Evolutionary conservation across 1,140 invertebrate genomes (phyloP).

Genomic region (Drosophila rufa): DNA sequence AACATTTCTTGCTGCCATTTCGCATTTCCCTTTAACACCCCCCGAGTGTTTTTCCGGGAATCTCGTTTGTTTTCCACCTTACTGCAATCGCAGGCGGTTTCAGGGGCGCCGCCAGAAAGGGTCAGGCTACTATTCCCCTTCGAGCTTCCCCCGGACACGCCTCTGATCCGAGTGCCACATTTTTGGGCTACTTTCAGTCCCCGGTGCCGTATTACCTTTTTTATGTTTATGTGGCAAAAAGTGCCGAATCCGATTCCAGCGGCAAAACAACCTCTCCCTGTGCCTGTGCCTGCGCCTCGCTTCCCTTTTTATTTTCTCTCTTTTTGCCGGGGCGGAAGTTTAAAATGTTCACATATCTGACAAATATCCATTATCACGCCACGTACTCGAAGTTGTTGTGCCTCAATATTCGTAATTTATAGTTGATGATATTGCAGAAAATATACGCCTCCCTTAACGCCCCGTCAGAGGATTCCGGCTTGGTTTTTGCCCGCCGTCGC

Average conservation of each 20-base stretch:
- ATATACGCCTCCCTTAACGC: constrained; percentile 31
- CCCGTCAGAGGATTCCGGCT: constrained; percentile 20
- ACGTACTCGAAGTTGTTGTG: constrained; percentile 70
- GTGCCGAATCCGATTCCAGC: constrained; percentile 54
- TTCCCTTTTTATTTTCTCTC: constrained; percentile 8
- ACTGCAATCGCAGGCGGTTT: constrained; percentile 52
- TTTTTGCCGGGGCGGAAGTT: constrained; percentile 55
- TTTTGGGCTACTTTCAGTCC: constrained; percentile 51
- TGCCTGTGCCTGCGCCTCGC: background rate
- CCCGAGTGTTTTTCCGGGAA: constrained; percentile 7
- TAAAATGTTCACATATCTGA: constrained; percentile 83
- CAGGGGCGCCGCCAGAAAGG: constrained; percentile 19
- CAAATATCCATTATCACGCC: constrained; percentile 84
- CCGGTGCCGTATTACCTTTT: constrained; percentile 79
- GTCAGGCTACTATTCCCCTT: constrained; percentile 29
- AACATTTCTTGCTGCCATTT: constrained; percentile 55
- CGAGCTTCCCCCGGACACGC: constrained; percentile 16
- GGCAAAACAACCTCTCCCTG: constrained; percentile 33
- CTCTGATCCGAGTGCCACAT: constrained; percentile 45
- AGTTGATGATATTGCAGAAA: constrained; percentile 83
- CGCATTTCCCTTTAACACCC: constrained; percentile 30
- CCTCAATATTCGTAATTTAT: constrained; percentile 83
- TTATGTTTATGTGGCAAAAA: constrained; percentile 77
- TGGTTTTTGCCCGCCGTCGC: constrained; percentile 19
- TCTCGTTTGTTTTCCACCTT: constrained; percentile 56